Base-by-base conservation (phyloP, 2,797 vertebrate species). In the Pelobates cultripes region DNA sequence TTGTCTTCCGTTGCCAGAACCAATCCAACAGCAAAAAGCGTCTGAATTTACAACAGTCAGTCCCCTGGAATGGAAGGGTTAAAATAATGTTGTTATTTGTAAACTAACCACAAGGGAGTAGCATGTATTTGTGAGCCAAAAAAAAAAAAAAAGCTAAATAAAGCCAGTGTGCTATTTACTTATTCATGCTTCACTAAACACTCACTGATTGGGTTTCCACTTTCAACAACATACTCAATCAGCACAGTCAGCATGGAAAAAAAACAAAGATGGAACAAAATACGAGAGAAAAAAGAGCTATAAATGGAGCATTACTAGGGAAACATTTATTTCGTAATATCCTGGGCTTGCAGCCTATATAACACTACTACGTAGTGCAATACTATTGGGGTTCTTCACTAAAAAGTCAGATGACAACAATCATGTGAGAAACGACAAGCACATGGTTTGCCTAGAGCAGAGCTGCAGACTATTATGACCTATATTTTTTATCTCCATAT, bases 131-230 rank as follows among this genome's bases (percentile, higher is more conserved):
- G 15, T 45, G 74, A 70, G 55, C 17, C 43, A 70, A 44, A 74
- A 40, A 73, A 28, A 28, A 28, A 28, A 28, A 28, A 28, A 28
- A 17, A 73, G 51, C 73, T 77, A 81, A 81, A 81, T 75, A 75
- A 77, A 81, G 57, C 40, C 74, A 66, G 68, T 57, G 68, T 76
- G 60, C 63, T 77, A 72, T 77, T 77, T 66, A 72, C 73, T 77
- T 81, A 55, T 72, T 28, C 73, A 55, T 47, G 73, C 80, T 71
- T 81, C 43, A 68, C 67, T 43, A 66, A 75, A 57, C 67, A 71
- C 67, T 76, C 67, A 55, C 67, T 43, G 67, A 76, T 81, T 81
- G 73, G 53, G 43, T 71, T 64, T 75, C 67, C 47, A 70, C 14
- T 70, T 76, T 61, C 55, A 76, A 69, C 79, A 63, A 70, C 55